These are phyloP conservation scores for Tupiocoris notatus DNA, from an alignment of 2,888 invertebrate species.

Conservation along the genomic window DNA sequence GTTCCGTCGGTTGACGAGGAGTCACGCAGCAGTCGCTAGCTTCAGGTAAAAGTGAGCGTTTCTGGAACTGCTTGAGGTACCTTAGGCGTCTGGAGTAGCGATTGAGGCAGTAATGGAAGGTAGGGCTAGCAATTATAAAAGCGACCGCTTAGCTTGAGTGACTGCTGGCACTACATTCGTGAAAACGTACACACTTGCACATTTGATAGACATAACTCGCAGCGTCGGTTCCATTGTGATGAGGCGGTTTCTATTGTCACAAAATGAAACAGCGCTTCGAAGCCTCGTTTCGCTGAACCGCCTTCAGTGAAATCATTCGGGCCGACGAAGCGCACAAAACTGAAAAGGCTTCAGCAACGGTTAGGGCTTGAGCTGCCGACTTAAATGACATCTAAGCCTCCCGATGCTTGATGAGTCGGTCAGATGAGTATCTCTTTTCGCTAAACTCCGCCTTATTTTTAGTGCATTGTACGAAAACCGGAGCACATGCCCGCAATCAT, in stretches of 20 bases:
- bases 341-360: background rate
- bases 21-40: too few relatives aligned
- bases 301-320: too few relatives aligned
- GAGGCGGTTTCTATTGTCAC: background rate
- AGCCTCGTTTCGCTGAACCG: background rate
- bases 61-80: background rate
- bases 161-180: background rate
- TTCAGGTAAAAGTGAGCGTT: too few relatives aligned
- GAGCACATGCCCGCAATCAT: too few relatives aligned
- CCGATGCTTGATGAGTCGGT: background rate
- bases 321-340: too few relatives aligned
- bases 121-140: background rate
- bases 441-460: background rate
- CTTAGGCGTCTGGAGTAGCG: too few relatives aligned
- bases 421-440: background rate
- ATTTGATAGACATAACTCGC: background rate
- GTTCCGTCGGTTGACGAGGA: too few relatives aligned
- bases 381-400: background rate
- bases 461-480: too few relatives aligned
- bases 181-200: background rate
- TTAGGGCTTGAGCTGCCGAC: background rate
- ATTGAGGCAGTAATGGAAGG: too few relatives aligned
- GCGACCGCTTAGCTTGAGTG: background rate
- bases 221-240: background rate
- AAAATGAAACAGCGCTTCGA: background rate